Evolutionary conservation across 2,113 vertebrate species (phyloP).

Genomic region (Fukomys damarensis): DNA sequence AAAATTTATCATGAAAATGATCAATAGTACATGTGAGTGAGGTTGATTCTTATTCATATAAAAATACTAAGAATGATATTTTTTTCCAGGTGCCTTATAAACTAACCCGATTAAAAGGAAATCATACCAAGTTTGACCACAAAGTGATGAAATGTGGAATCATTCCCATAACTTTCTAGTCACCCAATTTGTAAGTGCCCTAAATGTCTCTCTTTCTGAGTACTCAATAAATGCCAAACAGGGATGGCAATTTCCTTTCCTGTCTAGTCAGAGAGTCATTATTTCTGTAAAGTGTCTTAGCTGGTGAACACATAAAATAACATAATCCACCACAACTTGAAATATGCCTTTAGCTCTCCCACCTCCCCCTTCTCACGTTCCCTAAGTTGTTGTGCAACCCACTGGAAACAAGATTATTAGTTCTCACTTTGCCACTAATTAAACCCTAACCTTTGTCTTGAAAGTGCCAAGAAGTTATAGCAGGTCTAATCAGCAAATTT

Average conservation of each 20-base stretch:
- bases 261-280: constrained; percentile 62
- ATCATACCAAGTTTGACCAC: background rate
- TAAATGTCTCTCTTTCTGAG: background rate
- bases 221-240: constrained; percentile 23
- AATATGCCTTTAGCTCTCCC: background rate
- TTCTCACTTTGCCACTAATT: constrained; percentile 61
- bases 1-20: constrained; percentile 46
- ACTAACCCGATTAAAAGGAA: background rate
- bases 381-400: background rate
- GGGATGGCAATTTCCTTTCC: constrained; percentile 23
- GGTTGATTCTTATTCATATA: background rate
- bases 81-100: background rate
- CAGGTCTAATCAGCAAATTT: constrained; percentile 51
- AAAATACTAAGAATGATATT: background rate
- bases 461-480: constrained; percentile 60
- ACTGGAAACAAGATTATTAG: constrained; percentile 72
- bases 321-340: background rate
- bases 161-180: background rate
- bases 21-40: background rate
- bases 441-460: constrained; percentile 62
- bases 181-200: background rate
- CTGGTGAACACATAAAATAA: background rate
- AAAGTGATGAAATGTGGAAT: background rate
- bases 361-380: background rate
- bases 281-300: constrained; percentile 41